A percentile compares a stretch with the other conserved stretches of the same genome.
Evolutionary conservation across 2,113 vertebrate genomes (phyloP).

Genomic region (Holacanthus passer): DNA sequence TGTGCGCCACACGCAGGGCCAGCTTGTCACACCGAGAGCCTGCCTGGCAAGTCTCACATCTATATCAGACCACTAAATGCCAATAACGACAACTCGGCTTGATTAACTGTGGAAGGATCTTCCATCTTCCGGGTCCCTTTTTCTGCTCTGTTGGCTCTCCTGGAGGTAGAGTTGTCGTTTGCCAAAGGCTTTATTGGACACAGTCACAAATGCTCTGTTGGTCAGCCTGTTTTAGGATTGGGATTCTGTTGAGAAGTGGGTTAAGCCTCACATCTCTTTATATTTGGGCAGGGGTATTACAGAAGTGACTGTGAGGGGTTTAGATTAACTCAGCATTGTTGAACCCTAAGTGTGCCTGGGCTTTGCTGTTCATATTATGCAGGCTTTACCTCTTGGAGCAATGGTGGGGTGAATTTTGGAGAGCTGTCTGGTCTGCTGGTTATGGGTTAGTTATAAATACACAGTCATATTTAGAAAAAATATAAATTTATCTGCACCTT

Average conservation of each 20-base stretch:
- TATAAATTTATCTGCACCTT: conserved; percentile 1
- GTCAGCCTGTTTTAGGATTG: conserved; percentile 53
- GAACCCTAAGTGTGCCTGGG: conserved; percentile 34
- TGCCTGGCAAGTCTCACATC: conserved; percentile 39
- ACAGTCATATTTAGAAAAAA: background rate
- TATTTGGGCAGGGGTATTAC: conserved; percentile 63
- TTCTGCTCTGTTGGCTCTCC: conserved; percentile 22
- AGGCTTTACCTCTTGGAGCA: conserved; percentile 18
- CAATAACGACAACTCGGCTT: conserved; percentile 44
- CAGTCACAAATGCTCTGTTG: conserved; percentile 36
- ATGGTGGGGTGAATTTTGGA: background rate
- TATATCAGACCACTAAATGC: conserved; percentile 46
- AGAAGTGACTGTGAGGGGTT: conserved; percentile 31
- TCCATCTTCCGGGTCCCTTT: conserved; percentile 34
- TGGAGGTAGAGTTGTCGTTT: conserved; percentile 6
- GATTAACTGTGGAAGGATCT: conserved; percentile 40
- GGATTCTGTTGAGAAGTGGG: conserved; percentile 67
- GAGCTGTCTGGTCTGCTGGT: background rate
- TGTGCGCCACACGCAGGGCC: conserved; percentile 40
- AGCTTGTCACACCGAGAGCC: conserved; percentile 29
- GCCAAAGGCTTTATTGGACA: conserved; percentile 43
- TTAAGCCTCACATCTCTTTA: conserved; percentile 66
- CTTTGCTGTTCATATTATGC: conserved; percentile 33
- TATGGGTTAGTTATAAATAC: background rate
- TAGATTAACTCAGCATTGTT: conserved; percentile 52